phyloP scores from a whole-genome alignment of 2,888 invertebrate species.

The Lypha dubia region DNA sequence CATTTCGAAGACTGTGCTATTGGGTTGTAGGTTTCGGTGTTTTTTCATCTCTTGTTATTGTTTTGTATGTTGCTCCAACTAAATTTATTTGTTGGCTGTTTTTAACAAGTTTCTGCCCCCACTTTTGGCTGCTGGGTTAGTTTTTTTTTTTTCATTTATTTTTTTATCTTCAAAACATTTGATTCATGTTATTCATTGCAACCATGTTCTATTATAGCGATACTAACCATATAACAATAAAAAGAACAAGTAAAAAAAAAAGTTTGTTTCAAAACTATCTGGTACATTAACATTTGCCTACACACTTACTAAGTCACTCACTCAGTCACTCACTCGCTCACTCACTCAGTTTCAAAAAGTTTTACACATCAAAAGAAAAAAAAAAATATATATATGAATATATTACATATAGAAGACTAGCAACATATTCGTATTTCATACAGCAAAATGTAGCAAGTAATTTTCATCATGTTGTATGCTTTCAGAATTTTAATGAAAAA shows the following conservation, averaged over 20 bases:
- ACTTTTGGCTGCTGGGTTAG: conserved; percentile 25
- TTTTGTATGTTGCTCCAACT: conserved; percentile 25
- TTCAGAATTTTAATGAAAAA: conserved; percentile 56
- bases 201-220: conserved; percentile 15
- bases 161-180: conserved; percentile 30
- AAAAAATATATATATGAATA: too few relatives aligned
- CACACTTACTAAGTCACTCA: conserved; percentile 16
- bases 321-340: not conserved
- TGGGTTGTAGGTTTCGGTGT: conserved; percentile 3
- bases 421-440: conserved; percentile 32
- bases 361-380: not conserved
- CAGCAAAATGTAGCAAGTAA: conserved; percentile 52
- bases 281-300: conserved; percentile 29
- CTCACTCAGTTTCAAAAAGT: conserved; percentile 14
- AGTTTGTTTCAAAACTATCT: conserved; percentile 41
- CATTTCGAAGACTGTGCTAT: conserved; percentile 20
- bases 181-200: conserved; percentile 32
- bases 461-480: conserved; percentile 61
- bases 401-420: conserved; percentile 2
- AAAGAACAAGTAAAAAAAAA: not conserved
- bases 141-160: too few relatives aligned
- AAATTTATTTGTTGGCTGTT: conserved; percentile 32
- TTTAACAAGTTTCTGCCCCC: conserved; percentile 1
- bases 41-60: conserved; percentile 13
- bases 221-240: conserved; percentile 34